A percentile compares a stretch with the other conserved stretches of the same genome.
These are phyloP conservation scores for Hippoglossus stenolepis DNA, from an alignment of 2,113 vertebrate genomes.

Conservation along the genomic window DNA sequence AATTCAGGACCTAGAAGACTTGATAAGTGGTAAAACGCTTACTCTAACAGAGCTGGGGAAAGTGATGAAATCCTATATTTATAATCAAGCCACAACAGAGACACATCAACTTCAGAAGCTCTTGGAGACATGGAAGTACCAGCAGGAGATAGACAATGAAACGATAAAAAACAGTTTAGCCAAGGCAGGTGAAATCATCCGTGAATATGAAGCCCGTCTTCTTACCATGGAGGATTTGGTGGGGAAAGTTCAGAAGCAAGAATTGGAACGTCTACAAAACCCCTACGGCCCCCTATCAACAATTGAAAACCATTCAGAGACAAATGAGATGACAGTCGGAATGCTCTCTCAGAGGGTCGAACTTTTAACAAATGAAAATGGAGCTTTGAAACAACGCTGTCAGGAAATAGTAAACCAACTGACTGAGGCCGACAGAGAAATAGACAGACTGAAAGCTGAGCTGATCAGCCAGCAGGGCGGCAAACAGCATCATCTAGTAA, in stretches of 20 bases:
- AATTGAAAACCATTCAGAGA: constrained; percentile 69
- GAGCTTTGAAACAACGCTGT: constrained; percentile 80
- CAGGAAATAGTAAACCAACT: constrained; percentile 87
- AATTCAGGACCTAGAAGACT: constrained; percentile 79
- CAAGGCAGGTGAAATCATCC: constrained; percentile 80
- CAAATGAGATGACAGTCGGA: constrained; percentile 59
- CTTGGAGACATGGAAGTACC: constrained; percentile 77
- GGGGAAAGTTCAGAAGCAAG: constrained; percentile 77
- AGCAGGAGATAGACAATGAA: constrained; percentile 82
- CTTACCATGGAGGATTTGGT: constrained; percentile 81
- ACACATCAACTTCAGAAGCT: constrained; percentile 72
- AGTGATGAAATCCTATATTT: constrained; percentile 69
- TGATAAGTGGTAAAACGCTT: constrained; percentile 68
- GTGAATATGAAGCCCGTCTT: constrained; percentile 80
- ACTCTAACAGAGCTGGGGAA: constrained; percentile 74
- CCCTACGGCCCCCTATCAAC: constrained; percentile 62
- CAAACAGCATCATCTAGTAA: constrained; percentile 70
- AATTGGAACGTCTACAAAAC: constrained; percentile 61
- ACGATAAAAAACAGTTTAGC: constrained; percentile 75
- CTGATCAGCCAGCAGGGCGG: constrained; percentile 72
- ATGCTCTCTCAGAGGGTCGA: constrained; percentile 79
- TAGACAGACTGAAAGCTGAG: constrained; percentile 83
- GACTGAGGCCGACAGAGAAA: constrained; percentile 85
- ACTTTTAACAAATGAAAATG: constrained; percentile 80
- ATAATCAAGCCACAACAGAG: constrained; percentile 58